Evolutionary conservation across 2,888 invertebrate species (phyloP).

Genomic region (Myopa tessellatipennis): DNA sequence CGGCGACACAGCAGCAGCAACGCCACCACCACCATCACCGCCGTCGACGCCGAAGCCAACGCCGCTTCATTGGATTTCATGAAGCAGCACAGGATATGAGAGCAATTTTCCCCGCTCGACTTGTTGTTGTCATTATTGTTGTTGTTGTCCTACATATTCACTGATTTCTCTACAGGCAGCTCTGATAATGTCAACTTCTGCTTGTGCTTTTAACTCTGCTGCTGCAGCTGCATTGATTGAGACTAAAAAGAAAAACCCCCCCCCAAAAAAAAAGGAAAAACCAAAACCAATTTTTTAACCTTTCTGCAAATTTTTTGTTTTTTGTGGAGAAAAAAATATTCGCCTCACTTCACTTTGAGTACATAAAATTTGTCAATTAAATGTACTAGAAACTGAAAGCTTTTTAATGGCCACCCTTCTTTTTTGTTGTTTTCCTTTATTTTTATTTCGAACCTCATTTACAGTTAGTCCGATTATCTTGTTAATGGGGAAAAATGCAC

Average conservation of each 20-base stretch:
- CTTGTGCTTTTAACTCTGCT: not conserved
- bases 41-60: too few relatives aligned
- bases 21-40: too few relatives aligned
- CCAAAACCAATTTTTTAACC: not conserved
- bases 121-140: not conserved
- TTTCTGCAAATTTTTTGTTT: not conserved
- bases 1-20: slow-evolving; percentile 23
- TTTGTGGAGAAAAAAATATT: slow-evolving; percentile 10
- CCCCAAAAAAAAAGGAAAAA: not conserved
- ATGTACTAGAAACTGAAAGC: slow-evolving; percentile 25
- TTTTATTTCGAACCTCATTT: slow-evolving; percentile 3
- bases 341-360: slow-evolving; percentile 24
- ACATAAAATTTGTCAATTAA: slow-evolving; percentile 37
- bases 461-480: slow-evolving; percentile 23
- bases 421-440: not conserved
- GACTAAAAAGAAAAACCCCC: not conserved
- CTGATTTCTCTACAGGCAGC: slow-evolving; percentile 3
- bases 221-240: slow-evolving; percentile 9
- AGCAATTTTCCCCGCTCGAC: not conserved
- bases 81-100: not conserved
- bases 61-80: slow-evolving; percentile 33
- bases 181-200: too few relatives aligned
- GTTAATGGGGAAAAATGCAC: slow-evolving; percentile 9
- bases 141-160: slow-evolving; percentile 3
- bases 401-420: slow-evolving; percentile 18